Percentiles rank a stretch among this genome's conserved stretches.
These are phyloP conservation scores for Charina bottae DNA, from an alignment of 2,113 vertebrate genomes.

Conservation along the genomic window DNA sequence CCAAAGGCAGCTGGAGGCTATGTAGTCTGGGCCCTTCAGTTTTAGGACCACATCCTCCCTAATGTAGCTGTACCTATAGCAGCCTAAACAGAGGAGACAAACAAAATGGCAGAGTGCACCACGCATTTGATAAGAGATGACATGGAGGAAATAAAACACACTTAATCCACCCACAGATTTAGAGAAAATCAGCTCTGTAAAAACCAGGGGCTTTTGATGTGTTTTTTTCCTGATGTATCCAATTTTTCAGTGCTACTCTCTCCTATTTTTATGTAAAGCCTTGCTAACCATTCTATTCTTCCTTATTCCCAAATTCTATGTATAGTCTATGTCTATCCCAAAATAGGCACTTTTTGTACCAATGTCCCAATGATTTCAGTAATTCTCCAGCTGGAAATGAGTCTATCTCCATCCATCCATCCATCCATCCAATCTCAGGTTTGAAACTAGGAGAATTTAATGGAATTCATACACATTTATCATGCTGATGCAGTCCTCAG, in stretches of 20 bases:
- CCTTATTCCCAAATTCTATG: neutral
- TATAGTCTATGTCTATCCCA: neutral
- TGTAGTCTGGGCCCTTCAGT: slow-evolving; percentile 82
- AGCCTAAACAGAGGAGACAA: slow-evolving; percentile 73
- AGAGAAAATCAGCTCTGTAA: neutral
- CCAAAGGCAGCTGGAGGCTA: slow-evolving; percentile 87
- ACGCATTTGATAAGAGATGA: neutral
- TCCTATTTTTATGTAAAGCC: neutral
- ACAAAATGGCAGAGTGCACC: neutral
- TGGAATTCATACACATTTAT: neutral
- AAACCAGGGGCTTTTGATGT: slow-evolving; percentile 10
- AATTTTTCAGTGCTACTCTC: fast-evolving
- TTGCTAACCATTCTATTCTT: neutral
- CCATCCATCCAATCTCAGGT: neutral
- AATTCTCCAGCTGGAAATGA: neutral
- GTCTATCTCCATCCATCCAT: neutral
- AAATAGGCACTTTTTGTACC: neutral
- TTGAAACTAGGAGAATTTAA: neutral
- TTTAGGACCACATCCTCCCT: slow-evolving; percentile 60
- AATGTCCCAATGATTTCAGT: neutral
- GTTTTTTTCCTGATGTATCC: neutral
- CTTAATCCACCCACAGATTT: neutral
- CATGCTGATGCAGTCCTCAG: neutral
- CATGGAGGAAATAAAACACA: neutral
- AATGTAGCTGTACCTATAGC: slow-evolving; percentile 85